Evolutionary conservation across 2,113 vertebrate genomes (phyloP), one percentile per base, ranked within the genome.

Genomic region (Fukomys damarensis): DNA sequence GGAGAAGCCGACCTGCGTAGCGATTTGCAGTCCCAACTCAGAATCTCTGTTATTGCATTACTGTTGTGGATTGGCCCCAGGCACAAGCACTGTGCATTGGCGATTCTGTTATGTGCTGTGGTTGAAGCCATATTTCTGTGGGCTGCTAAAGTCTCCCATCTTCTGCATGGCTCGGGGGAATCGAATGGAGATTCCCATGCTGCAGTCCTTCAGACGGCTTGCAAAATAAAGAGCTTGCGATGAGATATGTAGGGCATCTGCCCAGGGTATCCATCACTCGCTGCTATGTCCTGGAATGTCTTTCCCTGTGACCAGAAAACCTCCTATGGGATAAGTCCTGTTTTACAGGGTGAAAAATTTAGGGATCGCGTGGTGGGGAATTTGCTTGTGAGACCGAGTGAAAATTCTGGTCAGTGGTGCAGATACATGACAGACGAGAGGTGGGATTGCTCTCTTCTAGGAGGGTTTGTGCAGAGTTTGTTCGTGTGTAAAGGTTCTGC

Each of bases 21-120:
- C 90, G 70, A 96, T 97, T 97, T 97, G 86, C 92, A 97, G 92
- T 87, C 93, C 46, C 43, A 85, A 89, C 80, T 94, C 56, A 76
- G 95, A 87, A 77, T 96, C 89, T 95, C 92, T 90, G 41, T 95
- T 95, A 97, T 94, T 97, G 80, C 84, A 56, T 96, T 87, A 84
- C 52, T 93, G 95, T 91, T 95, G 96, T 94, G 97, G 93, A 89
- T 96, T 97, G 97, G 95, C 89, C 95, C 68, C 95, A 97, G 93
- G 89, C 93, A 93, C 32, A 84, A 89, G 77, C 88, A 91, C 82
- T 96, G 96, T 93, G 54, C 97, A 93, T 30, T 85, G 86, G 95
- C 87, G 90, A 93, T 79, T 80, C 80, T 94, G 38, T 82, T 96
- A 94, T 93, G 95, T 97, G 95, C 95, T 95, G 86, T 77, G 80